Evolutionary conservation across 2,888 invertebrate species (phyloP).

Genomic region (Noctua janthe): DNA sequence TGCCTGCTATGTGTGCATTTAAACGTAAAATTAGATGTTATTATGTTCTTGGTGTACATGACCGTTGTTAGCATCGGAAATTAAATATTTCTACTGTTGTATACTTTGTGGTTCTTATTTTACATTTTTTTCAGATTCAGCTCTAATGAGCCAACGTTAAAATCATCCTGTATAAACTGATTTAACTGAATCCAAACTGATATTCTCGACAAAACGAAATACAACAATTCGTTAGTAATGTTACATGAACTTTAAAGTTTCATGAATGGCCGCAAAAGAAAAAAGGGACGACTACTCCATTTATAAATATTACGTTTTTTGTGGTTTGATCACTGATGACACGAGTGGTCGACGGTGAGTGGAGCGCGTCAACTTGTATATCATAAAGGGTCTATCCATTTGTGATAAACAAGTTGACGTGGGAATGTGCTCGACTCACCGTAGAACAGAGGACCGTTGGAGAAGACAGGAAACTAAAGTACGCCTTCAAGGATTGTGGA

Average conservation of each 20-base stretch:
- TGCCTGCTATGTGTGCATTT: constrained; percentile 33
- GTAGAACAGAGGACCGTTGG: background rate
- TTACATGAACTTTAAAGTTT: background rate
- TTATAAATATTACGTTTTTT: background rate
- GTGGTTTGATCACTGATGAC: background rate
- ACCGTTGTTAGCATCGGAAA: background rate
- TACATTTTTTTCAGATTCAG: background rate
- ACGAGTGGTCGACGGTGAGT: background rate
- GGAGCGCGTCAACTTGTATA: no score
- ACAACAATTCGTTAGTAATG: background rate
- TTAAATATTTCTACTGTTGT: background rate
- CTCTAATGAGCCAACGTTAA: background rate
- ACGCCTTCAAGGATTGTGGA: background rate
- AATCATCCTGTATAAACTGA: background rate
- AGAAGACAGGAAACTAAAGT: background rate
- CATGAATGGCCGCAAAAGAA: background rate
- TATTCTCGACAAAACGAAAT: background rate
- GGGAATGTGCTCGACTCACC: background rate
- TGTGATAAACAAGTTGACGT: background rate
- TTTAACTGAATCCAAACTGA: background rate
- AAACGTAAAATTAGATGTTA: background rate
- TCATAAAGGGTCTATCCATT: no score
- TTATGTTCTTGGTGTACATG: background rate
- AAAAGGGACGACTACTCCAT: background rate
- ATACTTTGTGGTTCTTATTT: background rate